A percentile compares a stretch with the other conserved stretches of the same genome.
phyloP scores from a whole-genome alignment of 30 jellyfish, hydroid and myxozoan genomes.

The Chrysaora quinquecirrha region DNA sequence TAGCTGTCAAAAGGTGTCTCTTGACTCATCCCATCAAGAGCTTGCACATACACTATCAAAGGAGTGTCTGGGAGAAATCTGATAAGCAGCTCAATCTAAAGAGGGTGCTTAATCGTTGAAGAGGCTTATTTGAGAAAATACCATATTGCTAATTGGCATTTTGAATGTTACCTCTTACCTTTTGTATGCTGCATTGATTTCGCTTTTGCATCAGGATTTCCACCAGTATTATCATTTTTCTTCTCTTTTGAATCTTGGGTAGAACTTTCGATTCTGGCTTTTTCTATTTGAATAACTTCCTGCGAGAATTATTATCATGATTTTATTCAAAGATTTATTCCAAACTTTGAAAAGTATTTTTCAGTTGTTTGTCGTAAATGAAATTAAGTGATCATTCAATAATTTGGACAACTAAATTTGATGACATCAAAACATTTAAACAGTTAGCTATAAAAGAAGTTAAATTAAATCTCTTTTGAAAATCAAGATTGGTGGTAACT shows the following conservation, averaged over 20 bases:
- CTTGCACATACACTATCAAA: too few relatives aligned
- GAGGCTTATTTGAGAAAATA: too few relatives aligned
- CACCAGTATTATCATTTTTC: neutral
- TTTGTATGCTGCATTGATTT: constrained; percentile 56
- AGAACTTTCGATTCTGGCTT: constrained; percentile 34
- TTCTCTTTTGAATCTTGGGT: neutral
- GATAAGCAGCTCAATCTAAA: too few relatives aligned
- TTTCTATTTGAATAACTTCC: constrained; percentile 29
- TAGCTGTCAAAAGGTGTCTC: too few relatives aligned
- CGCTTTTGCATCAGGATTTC: constrained; percentile 37
- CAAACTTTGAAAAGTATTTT: neutral
- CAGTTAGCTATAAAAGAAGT: neutral
- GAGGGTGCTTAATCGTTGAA: too few relatives aligned
- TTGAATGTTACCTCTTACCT: constrained; percentile 44
- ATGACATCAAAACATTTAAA: too few relatives aligned
- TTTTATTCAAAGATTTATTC: neutral
- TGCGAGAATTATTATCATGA: too few relatives aligned
- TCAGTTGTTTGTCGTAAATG: neutral
- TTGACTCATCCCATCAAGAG: too few relatives aligned
- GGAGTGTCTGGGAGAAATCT: too few relatives aligned
- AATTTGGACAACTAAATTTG: too few relatives aligned
- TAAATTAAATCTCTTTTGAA: neutral
- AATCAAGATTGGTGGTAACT: too few relatives aligned
- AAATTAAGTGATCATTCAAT: neutral
- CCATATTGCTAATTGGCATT: too few relatives aligned